Conservation (phyloP, 2,888 invertebrate genomes). For the Hecatera dysodea region DNA sequence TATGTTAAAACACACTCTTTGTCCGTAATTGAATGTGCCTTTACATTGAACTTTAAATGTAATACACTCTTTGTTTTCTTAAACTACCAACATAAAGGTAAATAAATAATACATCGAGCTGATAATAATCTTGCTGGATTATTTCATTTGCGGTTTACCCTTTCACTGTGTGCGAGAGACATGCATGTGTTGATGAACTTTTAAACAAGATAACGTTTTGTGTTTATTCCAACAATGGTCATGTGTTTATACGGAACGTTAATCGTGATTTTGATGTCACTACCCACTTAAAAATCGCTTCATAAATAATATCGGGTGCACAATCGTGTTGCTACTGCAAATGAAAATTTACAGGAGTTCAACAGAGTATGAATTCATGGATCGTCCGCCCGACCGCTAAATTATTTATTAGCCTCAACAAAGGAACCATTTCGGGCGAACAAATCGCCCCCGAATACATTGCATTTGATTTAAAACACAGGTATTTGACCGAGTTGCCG, state of each 20-base stretch:
- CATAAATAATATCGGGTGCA: slow-evolving; percentile 70
- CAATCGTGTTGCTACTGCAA: slow-evolving; percentile 65
- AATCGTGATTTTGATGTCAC: slow-evolving; percentile 70
- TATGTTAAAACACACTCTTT: slow-evolving; percentile 79
- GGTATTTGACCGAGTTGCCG: slow-evolving; percentile 86
- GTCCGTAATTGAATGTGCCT: slow-evolving; percentile 80
- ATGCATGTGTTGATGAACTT: slow-evolving; percentile 57
- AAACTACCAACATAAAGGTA: slow-evolving; percentile 70
- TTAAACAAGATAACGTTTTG: slow-evolving; percentile 65
- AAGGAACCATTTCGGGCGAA: slow-evolving; percentile 79
- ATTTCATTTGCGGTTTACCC: slow-evolving; percentile 63
- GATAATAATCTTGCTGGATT: slow-evolving; percentile 71
- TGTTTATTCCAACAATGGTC: slow-evolving; percentile 64
- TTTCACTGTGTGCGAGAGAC: slow-evolving; percentile 43
- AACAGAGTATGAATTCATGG: slow-evolving; percentile 76
- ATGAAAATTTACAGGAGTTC: slow-evolving; percentile 76
- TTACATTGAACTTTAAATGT: slow-evolving; percentile 86
- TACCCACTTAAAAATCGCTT: slow-evolving; percentile 70
- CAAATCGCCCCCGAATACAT: slow-evolving; percentile 80
- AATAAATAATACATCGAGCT: slow-evolving; percentile 68
- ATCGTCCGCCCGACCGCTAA: slow-evolving; percentile 72
- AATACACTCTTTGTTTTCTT: slow-evolving; percentile 79
- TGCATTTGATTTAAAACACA: slow-evolving; percentile 84
- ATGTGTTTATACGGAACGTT: slow-evolving; percentile 71
- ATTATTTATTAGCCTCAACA: slow-evolving; percentile 84